Evolutionary conservation across 2,888 invertebrate genomes (phyloP), one percentile per base, ranked within the genome.

Genomic region (Diloba caeruleocephala): DNA sequence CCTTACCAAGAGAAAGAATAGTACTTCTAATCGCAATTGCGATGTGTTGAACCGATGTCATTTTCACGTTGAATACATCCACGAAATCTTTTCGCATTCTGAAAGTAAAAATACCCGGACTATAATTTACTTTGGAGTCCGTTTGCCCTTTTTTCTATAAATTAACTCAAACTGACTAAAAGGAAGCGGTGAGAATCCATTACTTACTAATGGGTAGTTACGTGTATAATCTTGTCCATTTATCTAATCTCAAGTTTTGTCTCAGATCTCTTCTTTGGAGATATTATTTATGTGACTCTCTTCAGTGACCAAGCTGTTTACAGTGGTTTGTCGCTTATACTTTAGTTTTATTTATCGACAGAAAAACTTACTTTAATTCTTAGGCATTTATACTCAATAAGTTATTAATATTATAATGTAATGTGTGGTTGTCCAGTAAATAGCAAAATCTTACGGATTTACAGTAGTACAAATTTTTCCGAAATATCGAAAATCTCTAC

Each of bases 131-230:
- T 21, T 7, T 29, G n/a, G 13, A 29, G 7, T 39, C 21, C 5
- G 26, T 33, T 21, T 5, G 12, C 44, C 41, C 55, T 48, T 60
- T 48, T 25, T 55, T 64, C 21, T 52, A 52, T 51, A 61, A 66
- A 56, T 61, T 45, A 55, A 55, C 39, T 33, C 32, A 34, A 48
- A 54, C 44, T 48, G 5, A 51, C 14, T 32, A 33, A 54, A 54
- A 53, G 46, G 50, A 55, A 68, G 17, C 57, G 63, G 42, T 43
- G 53, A 52, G 45, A 58, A 48, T 49, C 52, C 57, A 65, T 65
- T 63, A 42, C 42, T 28, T 12, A 36, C 46, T 54, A 54, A 53
- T 51, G 39, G 48, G 25, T 52, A 50, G 58, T 54, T 46, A 58
- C 45, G 31, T 43, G 17, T 39, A 46, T 52, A 54, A 68, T 68